Evolutionary conservation across 2,888 invertebrate genomes (phyloP).

Genomic region (Hypercompe scribonia): DNA sequence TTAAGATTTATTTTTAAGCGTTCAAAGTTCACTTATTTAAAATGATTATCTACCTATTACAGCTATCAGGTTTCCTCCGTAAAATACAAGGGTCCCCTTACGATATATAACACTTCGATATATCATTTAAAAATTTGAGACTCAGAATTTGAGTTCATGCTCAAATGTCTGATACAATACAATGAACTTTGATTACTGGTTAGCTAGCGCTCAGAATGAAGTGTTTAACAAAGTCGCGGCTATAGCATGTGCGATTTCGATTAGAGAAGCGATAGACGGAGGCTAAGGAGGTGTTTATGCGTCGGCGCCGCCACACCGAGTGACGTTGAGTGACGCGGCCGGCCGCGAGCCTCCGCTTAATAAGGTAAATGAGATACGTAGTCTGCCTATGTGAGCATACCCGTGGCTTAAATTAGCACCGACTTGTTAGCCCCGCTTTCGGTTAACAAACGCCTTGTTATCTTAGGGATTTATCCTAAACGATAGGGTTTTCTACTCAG

Average conservation of each 20-base stretch:
- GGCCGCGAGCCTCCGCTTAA: conserved; percentile 70
- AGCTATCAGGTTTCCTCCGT: no score
- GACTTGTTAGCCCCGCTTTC: conserved; percentile 51
- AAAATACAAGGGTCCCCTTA: no score
- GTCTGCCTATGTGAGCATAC: conserved; percentile 52
- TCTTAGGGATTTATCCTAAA: conserved; percentile 67
- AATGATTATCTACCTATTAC: no score
- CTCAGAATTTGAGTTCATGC: not conserved
- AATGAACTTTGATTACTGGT: not conserved
- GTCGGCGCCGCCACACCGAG: conserved; percentile 54
- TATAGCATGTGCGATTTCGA: conserved; percentile 48
- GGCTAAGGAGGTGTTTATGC: conserved; percentile 77
- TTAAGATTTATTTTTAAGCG: not conserved
- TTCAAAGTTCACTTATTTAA: no score
- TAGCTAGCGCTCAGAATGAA: not conserved
- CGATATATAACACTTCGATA: not conserved
- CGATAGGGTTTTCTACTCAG: conserved; percentile 56
- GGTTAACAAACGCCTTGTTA: conserved; percentile 76
- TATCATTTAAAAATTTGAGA: not conserved
- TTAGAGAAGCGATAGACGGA: conserved; percentile 65
- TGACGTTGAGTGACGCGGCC: conserved; percentile 81
- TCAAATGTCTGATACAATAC: not conserved
- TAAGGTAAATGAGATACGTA: conserved; percentile 82
- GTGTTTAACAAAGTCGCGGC: conserved; percentile 22
- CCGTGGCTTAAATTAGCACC: conserved; percentile 69